Evolutionary conservation across 2,888 invertebrate genomes (phyloP), one percentile per base, ranked within the genome.

Genomic region (Drepanosiphum platanoidis): DNA sequence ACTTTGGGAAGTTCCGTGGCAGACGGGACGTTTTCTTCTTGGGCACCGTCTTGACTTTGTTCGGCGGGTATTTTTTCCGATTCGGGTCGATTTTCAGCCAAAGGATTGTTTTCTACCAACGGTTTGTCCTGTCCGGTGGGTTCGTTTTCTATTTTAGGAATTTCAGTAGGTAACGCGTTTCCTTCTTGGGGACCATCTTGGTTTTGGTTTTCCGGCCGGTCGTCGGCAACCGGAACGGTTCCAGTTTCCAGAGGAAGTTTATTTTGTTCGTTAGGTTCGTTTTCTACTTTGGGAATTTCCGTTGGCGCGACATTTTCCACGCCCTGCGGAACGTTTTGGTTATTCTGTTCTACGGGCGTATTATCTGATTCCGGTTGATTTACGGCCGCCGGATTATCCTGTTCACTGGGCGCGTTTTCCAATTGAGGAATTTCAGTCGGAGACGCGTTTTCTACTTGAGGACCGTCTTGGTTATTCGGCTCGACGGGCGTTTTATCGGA

Each of bases 151-250:
- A 58, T 18, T 1, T 36, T 70, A 0, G 79, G 52, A 3, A 80
- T 52, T 70, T 80, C 79, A 36, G 79, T 80, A n/a, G 52, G 3
- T 11, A n/a, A 27, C 4, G 9, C 27, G 34, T 46, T 79, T 18
- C 46, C 79, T 46, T 9, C 9, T 15, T 36, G 71, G 1, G 5
- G 13, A 42, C 8, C 61, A 8, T 68, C 11, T n/a, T n/a, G n/a
- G n/a, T n/a, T n/a, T n/a, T n/a, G n/a, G n/a, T n/a, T n/a, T n/a
- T n/a, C n/a, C n/a, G n/a, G n/a, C n/a, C 22, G 52, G 22, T 52
- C 22, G 52, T 39, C 5, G 7, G 39, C n/a, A n/a, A n/a, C 9
- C 39, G 4, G n/a, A n/a, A n/a, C n/a, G n/a, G n/a, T n/a, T n/a
- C n/a, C n/a, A n/a, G n/a, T n/a, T n/a, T n/a, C n/a, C n/a, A n/a